phyloP scores from a whole-genome alignment of 2,797 vertebrate genomes.

The Ptychobarbus kaznakovi region DNA sequence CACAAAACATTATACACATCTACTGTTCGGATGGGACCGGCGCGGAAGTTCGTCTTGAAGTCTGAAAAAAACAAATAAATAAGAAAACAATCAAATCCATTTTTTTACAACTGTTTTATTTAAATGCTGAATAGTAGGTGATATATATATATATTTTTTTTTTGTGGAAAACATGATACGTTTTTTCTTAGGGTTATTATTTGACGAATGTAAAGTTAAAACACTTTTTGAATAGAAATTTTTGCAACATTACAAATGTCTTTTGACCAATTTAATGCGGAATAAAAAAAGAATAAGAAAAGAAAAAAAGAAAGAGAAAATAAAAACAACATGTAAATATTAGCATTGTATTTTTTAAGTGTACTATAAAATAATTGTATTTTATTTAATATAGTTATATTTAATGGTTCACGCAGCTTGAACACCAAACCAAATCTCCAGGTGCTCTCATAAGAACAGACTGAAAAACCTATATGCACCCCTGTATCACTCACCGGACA shows the following conservation, averaged over 20 bases:
- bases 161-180: not conserved
- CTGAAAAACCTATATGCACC: too few relatives aligned
- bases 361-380: too few relatives aligned
- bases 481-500: too few relatives aligned
- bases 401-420: too few relatives aligned
- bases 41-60: slow-evolving; percentile 86
- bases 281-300: not conserved
- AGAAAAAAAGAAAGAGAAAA: too few relatives aligned
- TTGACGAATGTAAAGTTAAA: not conserved
- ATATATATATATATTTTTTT: too few relatives aligned
- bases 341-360: too few relatives aligned
- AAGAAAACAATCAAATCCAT: not conserved
- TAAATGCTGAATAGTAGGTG: not conserved
- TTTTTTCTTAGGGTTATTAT: not conserved
- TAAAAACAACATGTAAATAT: too few relatives aligned
- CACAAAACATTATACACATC: slow-evolving; percentile 96
- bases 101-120: not conserved
- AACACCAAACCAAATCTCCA: too few relatives aligned
- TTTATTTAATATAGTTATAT: too few relatives aligned
- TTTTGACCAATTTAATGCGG: not conserved
- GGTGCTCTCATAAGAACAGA: too few relatives aligned
- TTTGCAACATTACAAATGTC: not conserved
- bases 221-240: not conserved
- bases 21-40: slow-evolving; percentile 85
- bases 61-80: slow-evolving; percentile 74